Percentiles rank a stretch among this genome's conserved stretches.
Conservation (phyloP, 2,113 vertebrate species). For the Alaudala cheleensis region DNA sequence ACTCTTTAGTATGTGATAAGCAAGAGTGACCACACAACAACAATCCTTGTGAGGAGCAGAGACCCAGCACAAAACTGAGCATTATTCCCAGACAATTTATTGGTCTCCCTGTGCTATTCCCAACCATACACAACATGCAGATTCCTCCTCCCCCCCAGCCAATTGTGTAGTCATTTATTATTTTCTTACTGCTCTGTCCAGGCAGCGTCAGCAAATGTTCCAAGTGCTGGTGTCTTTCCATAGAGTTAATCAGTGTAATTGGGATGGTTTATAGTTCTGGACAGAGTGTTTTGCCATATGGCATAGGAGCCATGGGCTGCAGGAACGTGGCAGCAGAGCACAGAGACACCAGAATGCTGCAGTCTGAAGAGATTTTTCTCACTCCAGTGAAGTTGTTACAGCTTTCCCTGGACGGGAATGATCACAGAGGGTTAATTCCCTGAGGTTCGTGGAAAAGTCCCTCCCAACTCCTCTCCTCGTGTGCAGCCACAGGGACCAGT, state of each 20-base stretch:
- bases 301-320: neutral
- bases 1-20: rapidly evolving
- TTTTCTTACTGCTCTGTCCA: neutral
- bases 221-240: constrained; percentile 33
- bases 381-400: neutral
- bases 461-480: neutral
- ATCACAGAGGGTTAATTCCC: constrained; percentile 5
- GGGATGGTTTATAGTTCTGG: constrained; percentile 25
- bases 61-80: neutral
- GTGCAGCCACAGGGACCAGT: neutral
- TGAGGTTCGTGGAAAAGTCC: neutral
- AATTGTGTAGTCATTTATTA: neutral
- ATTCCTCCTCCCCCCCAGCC: neutral
- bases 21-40: neutral
- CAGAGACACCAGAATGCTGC: neutral
- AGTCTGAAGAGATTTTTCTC: neutral
- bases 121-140: neutral
- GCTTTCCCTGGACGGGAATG: neutral
- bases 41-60: neutral
- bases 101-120: neutral
- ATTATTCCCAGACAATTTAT: neutral
- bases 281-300: constrained; percentile 29
- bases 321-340: neutral
- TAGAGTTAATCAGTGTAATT: constrained; percentile 61
- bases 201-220: neutral